phyloP scores from a whole-genome alignment of 2,888 invertebrate genomes.

The Bedellia somnulentella region DNA sequence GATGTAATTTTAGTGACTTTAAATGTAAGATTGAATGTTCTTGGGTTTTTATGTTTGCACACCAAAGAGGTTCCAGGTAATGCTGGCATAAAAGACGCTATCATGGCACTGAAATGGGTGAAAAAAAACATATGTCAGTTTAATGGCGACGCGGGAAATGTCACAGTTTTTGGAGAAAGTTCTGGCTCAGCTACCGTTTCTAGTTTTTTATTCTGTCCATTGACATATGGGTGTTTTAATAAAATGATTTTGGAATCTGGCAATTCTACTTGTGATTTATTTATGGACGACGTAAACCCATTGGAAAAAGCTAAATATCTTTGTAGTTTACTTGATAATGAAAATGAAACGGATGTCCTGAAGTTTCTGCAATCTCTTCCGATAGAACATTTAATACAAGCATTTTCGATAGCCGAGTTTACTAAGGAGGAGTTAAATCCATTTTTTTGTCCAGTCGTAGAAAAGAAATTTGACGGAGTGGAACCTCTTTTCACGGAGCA shows the following conservation, averaged over 20 bases:
- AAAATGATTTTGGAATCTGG: conserved; percentile 38
- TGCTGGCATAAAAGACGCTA: conserved; percentile 33
- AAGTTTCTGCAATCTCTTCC: conserved; percentile 22
- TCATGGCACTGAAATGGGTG: conserved; percentile 39
- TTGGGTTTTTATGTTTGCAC: conserved; percentile 37
- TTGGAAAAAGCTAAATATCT: conserved; percentile 24
- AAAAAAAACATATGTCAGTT: conserved; percentile 29
- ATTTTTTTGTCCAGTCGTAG: conserved; percentile 29
- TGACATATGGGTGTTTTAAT: conserved; percentile 26
- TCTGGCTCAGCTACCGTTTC: conserved; percentile 27
- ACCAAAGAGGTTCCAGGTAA: conserved; percentile 41
- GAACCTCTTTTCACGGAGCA: conserved; percentile 25
- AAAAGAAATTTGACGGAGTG: conserved; percentile 25
- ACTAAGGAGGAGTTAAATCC: conserved; percentile 19
- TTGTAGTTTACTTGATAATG: conserved; percentile 18
- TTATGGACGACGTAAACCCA: conserved; percentile 25
- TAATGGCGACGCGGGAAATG: conserved; percentile 30
- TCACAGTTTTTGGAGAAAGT: conserved; percentile 40
- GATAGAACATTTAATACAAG: conserved; percentile 27
- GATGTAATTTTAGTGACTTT: conserved; percentile 37
- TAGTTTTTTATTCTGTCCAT: conserved; percentile 25
- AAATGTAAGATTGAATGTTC: conserved; percentile 34
- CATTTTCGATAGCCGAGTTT: conserved; percentile 21
- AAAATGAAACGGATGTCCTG: conserved; percentile 18
- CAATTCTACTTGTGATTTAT: conserved; percentile 26